These are phyloP conservation scores for Spodoptera exigua DNA, from an alignment of 2,888 invertebrate species.

Conservation along the genomic window DNA sequence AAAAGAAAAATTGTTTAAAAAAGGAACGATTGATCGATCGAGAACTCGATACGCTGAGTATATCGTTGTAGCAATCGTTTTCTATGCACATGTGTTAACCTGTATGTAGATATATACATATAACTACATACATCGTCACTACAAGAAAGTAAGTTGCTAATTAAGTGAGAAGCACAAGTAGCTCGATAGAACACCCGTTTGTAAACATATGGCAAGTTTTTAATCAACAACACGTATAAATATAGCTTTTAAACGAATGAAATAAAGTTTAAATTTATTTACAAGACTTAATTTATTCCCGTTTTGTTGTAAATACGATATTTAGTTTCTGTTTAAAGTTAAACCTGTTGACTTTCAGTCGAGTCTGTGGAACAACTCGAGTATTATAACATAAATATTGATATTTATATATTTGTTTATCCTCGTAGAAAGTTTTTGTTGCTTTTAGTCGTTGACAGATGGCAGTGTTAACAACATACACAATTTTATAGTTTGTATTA, in stretches of 20 bases:
- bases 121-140: constrained; percentile 41
- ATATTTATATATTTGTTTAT: constrained; percentile 29
- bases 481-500: not conserved
- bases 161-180: constrained; percentile 51
- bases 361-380: constrained; percentile 22
- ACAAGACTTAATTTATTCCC: constrained; percentile 33
- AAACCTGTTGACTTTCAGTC: constrained; percentile 44
- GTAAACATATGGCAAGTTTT: constrained; percentile 44
- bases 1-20: no score
- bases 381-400: constrained; percentile 38
- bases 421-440: constrained; percentile 29
- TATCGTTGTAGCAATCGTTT: constrained; percentile 14
- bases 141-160: constrained; percentile 58
- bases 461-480: constrained; percentile 1
- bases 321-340: constrained; percentile 30
- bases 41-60: not conserved
- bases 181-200: constrained; percentile 44
- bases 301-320: constrained; percentile 19
- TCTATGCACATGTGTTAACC: constrained; percentile 32
- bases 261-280: constrained; percentile 55
- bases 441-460: constrained; percentile 1
- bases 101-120: constrained; percentile 20
- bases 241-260: constrained; percentile 45
- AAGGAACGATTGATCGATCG: constrained; percentile 8
- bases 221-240: constrained; percentile 40